These are phyloP conservation scores for Mesochorus sp. DNA, from an alignment of 2,888 invertebrate species.

Conservation along the genomic window DNA sequence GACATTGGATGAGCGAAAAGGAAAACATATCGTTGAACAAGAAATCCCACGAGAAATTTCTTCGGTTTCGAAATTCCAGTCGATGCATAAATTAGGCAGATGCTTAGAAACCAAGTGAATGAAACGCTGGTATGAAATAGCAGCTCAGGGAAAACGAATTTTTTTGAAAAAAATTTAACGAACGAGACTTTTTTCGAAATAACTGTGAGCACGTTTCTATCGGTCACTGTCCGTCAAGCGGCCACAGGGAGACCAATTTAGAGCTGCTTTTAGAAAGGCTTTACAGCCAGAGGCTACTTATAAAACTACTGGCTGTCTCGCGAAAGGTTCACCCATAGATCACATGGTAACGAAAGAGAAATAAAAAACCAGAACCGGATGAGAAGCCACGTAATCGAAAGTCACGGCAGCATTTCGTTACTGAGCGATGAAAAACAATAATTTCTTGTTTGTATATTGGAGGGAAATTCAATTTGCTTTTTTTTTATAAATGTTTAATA, in stretches of 20 bases:
- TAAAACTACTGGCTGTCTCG: conserved; percentile 44
- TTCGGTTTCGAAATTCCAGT: too few species aligned
- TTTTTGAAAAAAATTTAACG: not conserved
- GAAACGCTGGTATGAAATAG: not conserved
- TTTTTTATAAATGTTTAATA: conserved; percentile 11
- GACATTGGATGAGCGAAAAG: too few species aligned
- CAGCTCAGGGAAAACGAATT: too few species aligned
- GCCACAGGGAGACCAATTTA: conserved; percentile 5
- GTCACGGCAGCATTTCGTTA: not conserved
- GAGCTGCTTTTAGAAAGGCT: conserved; percentile 56
- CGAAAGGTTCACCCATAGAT: conserved; percentile 47
- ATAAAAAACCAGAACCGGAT: conserved; percentile 4
- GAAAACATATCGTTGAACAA: too few species aligned
- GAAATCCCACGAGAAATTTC: too few species aligned
- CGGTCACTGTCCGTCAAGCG: conserved; percentile 34
- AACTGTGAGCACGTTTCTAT: not conserved
- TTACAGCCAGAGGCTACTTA: conserved; percentile 41
- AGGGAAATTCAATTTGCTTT: not conserved
- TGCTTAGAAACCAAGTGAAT: not conserved
- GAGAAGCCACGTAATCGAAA: conserved; percentile 31
- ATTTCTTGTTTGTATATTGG: not conserved
- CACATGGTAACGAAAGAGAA: not conserved
- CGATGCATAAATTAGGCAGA: not conserved
- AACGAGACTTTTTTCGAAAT: not conserved
- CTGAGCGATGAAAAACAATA: not conserved